phyloP scores from a whole-genome alignment of 1,140 invertebrate species.

The Ephestia elutella region DNA sequence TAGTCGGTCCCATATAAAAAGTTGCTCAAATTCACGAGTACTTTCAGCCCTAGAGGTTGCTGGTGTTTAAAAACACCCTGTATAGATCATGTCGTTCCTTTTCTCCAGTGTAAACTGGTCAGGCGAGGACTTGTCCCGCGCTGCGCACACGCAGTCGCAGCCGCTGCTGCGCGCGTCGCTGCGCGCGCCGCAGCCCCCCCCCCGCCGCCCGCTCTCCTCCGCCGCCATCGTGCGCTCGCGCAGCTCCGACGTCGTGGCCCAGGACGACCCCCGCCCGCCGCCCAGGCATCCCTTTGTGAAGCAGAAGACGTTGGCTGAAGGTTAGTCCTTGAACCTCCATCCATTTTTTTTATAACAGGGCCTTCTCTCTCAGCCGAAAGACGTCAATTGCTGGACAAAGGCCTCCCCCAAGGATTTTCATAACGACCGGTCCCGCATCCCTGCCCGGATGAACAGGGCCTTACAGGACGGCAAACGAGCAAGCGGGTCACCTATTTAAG shows the following conservation, averaged over 20 bases:
- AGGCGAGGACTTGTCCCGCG: slow-evolving; percentile 41
- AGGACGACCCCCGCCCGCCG: slow-evolving; percentile 36
- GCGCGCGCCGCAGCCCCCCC: slow-evolving; percentile 39
- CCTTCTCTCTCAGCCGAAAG: no score
- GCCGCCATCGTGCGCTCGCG: slow-evolving; percentile 43
- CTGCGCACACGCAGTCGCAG: slow-evolving; percentile 35
- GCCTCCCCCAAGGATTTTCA: no score
- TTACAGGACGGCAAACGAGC: no score
- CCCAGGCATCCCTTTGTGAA: slow-evolving; percentile 36
- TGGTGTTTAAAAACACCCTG: not conserved
- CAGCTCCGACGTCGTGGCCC: slow-evolving; percentile 39
- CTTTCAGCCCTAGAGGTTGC: no score
- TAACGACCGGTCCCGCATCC: no score
- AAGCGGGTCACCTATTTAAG: no score
- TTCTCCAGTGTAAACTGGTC: slow-evolving; percentile 59
- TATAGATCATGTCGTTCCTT: no score
- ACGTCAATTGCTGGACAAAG: no score
- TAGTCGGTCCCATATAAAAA: no score
- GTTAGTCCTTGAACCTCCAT: slow-evolving; percentile 13
- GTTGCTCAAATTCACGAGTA: no score
- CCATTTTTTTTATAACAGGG: no score
- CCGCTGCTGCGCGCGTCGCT: slow-evolving; percentile 41
- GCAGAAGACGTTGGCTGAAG: slow-evolving; percentile 38
- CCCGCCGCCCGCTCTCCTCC: slow-evolving; percentile 30
- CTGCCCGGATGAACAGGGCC: no score